Conservation (phyloP, 2,113 vertebrate genomes). For the Procavia capensis region DNA sequence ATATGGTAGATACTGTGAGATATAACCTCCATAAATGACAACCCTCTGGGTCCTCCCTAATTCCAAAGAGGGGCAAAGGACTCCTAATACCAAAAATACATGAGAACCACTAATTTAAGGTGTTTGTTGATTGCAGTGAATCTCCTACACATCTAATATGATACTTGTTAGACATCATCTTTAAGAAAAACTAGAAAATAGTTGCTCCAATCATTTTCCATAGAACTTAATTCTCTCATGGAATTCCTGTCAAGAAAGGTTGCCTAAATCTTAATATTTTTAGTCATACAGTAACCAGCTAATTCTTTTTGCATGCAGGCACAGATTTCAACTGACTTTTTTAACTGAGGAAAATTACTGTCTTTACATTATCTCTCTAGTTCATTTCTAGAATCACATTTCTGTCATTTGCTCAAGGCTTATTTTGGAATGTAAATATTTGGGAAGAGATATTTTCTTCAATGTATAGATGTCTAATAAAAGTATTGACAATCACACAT, state of each 20-base stretch:
- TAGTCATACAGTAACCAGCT: neutral
- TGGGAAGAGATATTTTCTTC: slow-evolving; percentile 13
- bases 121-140: neutral
- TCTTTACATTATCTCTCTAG: slow-evolving; percentile 59
- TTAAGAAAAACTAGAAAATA: slow-evolving; percentile 7
- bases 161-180: neutral
- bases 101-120: neutral
- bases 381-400: slow-evolving; percentile 60
- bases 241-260: neutral
- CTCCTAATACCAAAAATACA: neutral
- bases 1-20: too few relatives aligned
- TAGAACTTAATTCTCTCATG: neutral
- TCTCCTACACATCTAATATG: neutral
- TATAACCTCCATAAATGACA: neutral
- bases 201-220: neutral
- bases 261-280: neutral
- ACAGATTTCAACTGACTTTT: slow-evolving; percentile 52
- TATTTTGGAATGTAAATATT: slow-evolving; percentile 47
- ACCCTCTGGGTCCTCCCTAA: neutral
- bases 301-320: slow-evolving; percentile 50
- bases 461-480: neutral
- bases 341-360: slow-evolving; percentile 60
- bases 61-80: neutral
- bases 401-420: slow-evolving; percentile 44
- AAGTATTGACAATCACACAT: neutral